phyloP scores from a whole-genome alignment of 1,140 invertebrate genomes.

The Calliphora vicina region DNA sequence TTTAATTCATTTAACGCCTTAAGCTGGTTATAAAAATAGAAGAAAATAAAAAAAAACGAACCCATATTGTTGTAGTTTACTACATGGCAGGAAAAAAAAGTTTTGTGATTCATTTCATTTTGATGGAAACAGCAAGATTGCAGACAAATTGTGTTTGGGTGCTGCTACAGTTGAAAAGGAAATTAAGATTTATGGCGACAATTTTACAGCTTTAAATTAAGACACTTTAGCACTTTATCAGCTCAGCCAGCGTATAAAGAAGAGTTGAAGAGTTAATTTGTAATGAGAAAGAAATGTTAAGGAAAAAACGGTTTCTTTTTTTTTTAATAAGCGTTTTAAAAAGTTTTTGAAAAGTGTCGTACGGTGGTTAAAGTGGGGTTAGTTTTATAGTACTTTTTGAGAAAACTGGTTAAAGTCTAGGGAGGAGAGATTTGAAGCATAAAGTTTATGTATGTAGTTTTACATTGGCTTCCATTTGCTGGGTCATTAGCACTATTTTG shows the following conservation, averaged over 20 bases:
- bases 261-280: background rate
- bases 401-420: too few species aligned
- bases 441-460: too few species aligned
- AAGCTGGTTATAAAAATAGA: background rate
- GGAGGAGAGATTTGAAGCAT: too few species aligned
- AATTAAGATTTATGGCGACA: constrained; percentile 1
- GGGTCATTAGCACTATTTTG: too few species aligned
- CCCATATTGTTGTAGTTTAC: background rate
- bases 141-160: background rate
- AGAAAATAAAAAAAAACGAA: background rate
- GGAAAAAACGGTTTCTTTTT: too few species aligned
- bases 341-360: too few species aligned
- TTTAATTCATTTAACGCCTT: background rate
- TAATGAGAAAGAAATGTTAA: background rate
- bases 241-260: background rate
- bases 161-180: background rate
- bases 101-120: background rate
- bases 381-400: too few species aligned
- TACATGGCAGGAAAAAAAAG: background rate
- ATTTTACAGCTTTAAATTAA: background rate
- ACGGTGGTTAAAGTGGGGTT: too few species aligned
- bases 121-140: background rate
- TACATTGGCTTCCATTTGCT: too few species aligned
- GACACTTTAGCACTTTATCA: background rate
- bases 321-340: too few species aligned